These are phyloP conservation scores for Coilia nasus DNA, from an alignment of 2,797 vertebrate species.

Conservation along the genomic window DNA sequence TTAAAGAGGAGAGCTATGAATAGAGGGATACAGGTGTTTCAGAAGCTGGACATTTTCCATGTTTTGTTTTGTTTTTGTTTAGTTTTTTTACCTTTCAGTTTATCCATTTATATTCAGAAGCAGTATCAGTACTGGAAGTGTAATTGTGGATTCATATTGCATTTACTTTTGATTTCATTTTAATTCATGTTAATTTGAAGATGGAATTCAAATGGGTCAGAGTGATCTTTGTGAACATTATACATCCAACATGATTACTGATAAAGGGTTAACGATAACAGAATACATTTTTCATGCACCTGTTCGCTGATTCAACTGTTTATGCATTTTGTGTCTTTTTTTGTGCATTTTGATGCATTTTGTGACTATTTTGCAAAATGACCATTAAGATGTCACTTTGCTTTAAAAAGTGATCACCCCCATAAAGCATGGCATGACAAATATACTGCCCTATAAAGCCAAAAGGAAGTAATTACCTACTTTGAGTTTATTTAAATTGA, in stretches of 20 bases:
- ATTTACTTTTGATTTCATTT: background rate
- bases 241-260: background rate
- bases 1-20: background rate
- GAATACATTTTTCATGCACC: background rate
- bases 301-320: background rate
- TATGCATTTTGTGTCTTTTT: too few species aligned
- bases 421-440: too few species aligned
- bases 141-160: background rate
- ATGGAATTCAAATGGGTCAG: background rate
- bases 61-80: too few species aligned
- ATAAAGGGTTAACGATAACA: background rate
- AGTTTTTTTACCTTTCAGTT: background rate
- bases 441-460: too few species aligned
- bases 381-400: too few species aligned
- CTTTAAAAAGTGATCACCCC: too few species aligned
- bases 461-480: too few species aligned
- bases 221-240: background rate
- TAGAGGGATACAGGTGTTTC: background rate
- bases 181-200: background rate
- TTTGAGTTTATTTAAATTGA: too few species aligned
- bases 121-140: background rate
- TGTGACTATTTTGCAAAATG: too few species aligned
- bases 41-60: background rate
- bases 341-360: too few species aligned
- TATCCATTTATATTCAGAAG: background rate